Evolutionary conservation across 2,797 vertebrate species (phyloP), one percentile per base, ranked within the genome.

Genomic region (Hephaestus fuliginosus): DNA sequence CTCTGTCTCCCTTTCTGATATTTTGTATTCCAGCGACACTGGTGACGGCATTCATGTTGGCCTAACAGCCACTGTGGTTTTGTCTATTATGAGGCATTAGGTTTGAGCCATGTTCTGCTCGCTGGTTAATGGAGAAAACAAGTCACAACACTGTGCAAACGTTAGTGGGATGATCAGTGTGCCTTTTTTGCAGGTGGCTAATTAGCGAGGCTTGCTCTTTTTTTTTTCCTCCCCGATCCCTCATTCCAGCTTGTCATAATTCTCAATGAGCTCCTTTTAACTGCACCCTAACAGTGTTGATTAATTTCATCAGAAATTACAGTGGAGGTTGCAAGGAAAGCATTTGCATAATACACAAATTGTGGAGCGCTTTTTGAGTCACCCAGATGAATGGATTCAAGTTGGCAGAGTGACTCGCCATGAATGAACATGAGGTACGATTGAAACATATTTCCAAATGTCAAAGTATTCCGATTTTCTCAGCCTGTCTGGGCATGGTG

Each of bases 141-240:
- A 89, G 87, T 84, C 82, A 78, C 73, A 82, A 75, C 70, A 56
- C 33, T 78, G 85, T 33, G 56, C 20, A 52, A 81, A 80, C 15
- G 74, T 74, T 80, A 60, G 81, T 39, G 4, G 75, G 70, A 82
- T 82, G 75, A 91, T 90, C 79, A 55, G 55, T 56, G 76, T 9
- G 74, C 25, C 36, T 66, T 76, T 76, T 89, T 89, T 87, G 84
- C 89, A 92, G 90, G 90, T 91, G 86, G 79, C 80, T 91, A 90
- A 92, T 92, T 92, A 85, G 81, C 65, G 9, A 63, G 56, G 57
- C 52, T 33, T 61, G 30, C 57, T 57, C 63, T 49, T 58, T 62
- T 68, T 56, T n/a, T 7, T 17, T 25, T 25, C 28, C 28, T 17
- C 36, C 5, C 28, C 39, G 14, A 76, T 81, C 53, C 55, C 52